Evolutionary conservation across 2,797 vertebrate species (phyloP), one percentile per base, ranked within the genome.

Genomic region (Diglossa cyanea): DNA sequence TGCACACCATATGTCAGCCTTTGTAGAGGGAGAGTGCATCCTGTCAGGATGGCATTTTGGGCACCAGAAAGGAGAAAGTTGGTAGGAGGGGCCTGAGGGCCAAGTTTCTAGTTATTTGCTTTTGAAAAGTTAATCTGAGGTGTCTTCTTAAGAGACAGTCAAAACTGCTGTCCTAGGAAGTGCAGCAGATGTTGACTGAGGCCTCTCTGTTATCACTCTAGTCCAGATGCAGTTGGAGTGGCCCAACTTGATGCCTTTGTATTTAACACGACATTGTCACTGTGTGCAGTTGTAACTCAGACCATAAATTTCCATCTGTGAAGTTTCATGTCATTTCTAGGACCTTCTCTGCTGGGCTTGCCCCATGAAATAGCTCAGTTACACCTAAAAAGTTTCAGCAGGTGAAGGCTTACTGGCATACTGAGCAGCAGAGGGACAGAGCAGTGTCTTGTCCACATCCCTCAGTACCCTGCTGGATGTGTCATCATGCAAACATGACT

Each of bases 191-290:
- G 10, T 30, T 50, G 40, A 14, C 39, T 40, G 50, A 58, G 28
- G 11, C 21, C 44, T 47, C 24, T 58, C 37, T 35, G 7, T 61
- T 60, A 9, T 13, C 7, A 5, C 14, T 4, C 5, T 39, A 62
- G 53, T 8, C 13, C 39, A 31, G 17, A 50, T 19, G 28, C 28
- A 60, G 9, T 50, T 84, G 58, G 31, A 77, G 31, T 55, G 15
- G 23, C 44, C 24, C 19, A 5, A 31, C n/a, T 77, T 61, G 19
- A 16, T 1, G 1, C 37, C n/a, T 47, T 74, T 87, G 21, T 82
- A 2, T 63, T 63, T 45, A 48, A 35, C 19, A 35, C n/a, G 16
- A 31, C 4, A 0, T 24, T 63, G 16, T 18, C 4, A 1, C n/a
- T 39, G 4, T 23, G 23, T 60, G 14, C 37, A 58, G 28, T 48